Base-by-base conservation (phyloP, 2,888 invertebrate species). In the Polymixis flavicincta region DNA sequence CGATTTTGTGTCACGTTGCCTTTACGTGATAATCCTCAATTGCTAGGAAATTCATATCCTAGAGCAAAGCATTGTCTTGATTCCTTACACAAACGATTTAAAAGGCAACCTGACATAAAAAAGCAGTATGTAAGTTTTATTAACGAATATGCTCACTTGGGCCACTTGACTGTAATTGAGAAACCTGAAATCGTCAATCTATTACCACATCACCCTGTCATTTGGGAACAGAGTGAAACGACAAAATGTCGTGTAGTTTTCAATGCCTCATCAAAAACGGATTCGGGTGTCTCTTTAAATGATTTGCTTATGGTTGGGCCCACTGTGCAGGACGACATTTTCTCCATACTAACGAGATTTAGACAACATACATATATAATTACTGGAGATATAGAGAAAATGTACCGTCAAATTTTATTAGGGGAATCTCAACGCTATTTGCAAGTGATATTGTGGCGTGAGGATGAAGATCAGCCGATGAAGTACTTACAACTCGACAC, bases 361-460 rank as follows among this genome's bases (percentile, higher is more conserved):
- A 32, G 70, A 5, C 70, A 71, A 63, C 61, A 71, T 25, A 61
- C 37, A 9, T 71, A 19, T 13, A 1, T 71, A 45, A 8, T 71
- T 28, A 65, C 65, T n/a, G 65, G 50, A 3, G 57, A 65, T 65
- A 50, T 71, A 2, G 64, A 71, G 22, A 57, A 71, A 32, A 64
- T 50, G 50, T 55, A 25, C 8, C 52, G 66, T 32, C 37, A 52
- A 52, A 52, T 55, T 22, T 1, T 59, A 42, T 8, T 64, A 17
- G 59, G 70, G 14, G 64, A 69, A 65, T 69, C 64, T 25, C 65
- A 74, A 11, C 5, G 74, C 1, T 57, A 74, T 5, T 60, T 75
- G 42, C 75, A 71, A 71, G 52, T 60, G n/a, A 75, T 75, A 17
- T 45, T 70, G n/a, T 74, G 74, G 74, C 50, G 74, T 19, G 68